Base-by-base conservation (phyloP, 2,113 vertebrate genomes). In the Crypturellus undulatus region DNA sequence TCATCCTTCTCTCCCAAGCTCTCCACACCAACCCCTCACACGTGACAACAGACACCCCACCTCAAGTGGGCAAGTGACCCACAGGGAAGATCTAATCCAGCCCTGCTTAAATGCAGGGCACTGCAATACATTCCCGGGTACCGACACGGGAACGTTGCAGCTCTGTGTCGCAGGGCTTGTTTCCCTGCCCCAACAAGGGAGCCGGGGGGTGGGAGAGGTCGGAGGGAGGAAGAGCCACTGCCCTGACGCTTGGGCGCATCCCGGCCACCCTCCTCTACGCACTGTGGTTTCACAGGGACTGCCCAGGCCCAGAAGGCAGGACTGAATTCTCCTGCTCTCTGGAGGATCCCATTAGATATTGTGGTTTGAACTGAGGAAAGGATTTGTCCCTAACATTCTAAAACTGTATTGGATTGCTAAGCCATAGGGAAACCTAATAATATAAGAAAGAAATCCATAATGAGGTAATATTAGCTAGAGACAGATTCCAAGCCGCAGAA, bases 321-420 rank as follows among this genome's bases (percentile, higher is more conserved):
- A 84, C 91, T 97, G 93, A 93, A n/a, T 52, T 84, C 77, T 88
- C 69, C 69, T 93, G 88, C 83, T 93, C 93, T 79, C 82, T 80
- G 83, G 82, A 90, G 45, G n/a, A 24, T 92, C 79, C 95, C 34
- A 49, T 88, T 68, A 92, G 72, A 76, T 90, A 86, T 52, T 90
- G 86, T 76, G 80, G 79, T 67, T 91, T 87, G 94, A 92, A 91
- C 89, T 79, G 84, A 79, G 63, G 30, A 88, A 86, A 88, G 51
- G 64, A 75, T 90, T 95, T 91, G n/a, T 88, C 87, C 90, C 90
- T 60, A 19, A 76, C 88, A 90, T 75, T 85, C 91, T 60, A 19
- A 76, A 90, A 90, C 75, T 82, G 51, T 83, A 85, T 83, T 87
- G 73, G 79, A 93, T 90, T 93, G 94, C 84, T 91, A 94, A 96